Conservation (phyloP, 2,797 vertebrate species). For the Gambelia wislizenii region DNA sequence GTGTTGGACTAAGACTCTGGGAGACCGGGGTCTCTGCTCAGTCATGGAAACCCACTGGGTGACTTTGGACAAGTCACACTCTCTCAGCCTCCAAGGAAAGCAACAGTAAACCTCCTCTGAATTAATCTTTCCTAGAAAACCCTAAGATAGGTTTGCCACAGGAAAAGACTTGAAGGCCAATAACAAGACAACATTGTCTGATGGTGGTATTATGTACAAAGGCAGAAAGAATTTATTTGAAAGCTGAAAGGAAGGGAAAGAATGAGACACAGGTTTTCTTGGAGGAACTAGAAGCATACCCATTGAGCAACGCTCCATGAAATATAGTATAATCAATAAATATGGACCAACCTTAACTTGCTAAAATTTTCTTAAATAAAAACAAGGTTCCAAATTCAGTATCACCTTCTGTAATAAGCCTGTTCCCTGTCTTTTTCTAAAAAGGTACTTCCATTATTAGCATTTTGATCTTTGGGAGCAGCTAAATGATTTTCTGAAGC, state of each 20-base stretch:
- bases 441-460: background rate
- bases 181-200: too few relatives aligned
- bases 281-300: background rate
- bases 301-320: background rate
- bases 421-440: background rate
- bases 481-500: conserved; percentile 8
- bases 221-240: background rate
- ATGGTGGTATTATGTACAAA: background rate
- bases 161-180: too few relatives aligned
- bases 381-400: background rate
- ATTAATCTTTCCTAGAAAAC: too few relatives aligned
- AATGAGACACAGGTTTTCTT: background rate
- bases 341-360: background rate
- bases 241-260: background rate
- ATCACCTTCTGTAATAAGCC: background rate
- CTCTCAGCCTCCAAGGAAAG: too few relatives aligned
- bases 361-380: conserved; percentile 16
- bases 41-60: too few relatives aligned
- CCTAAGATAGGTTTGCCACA: too few relatives aligned
- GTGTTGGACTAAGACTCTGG: too few relatives aligned
- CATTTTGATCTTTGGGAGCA: background rate
- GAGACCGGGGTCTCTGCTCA: too few relatives aligned
- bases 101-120: too few relatives aligned
- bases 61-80: too few relatives aligned
- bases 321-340: background rate